Base-by-base conservation (phyloP, 2,797 vertebrate species). In the Gallinago solitaria region DNA sequence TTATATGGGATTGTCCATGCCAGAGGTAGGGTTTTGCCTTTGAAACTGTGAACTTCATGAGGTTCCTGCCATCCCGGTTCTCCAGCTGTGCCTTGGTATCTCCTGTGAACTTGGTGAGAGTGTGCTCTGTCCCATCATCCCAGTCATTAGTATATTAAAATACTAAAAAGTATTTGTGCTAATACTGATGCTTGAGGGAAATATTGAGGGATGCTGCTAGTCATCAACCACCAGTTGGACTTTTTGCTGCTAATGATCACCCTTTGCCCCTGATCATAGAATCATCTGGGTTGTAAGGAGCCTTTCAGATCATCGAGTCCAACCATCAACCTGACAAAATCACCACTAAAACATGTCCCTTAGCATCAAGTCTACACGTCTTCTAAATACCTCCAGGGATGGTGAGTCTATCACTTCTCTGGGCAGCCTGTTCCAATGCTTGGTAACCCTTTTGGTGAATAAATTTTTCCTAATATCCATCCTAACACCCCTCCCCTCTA, bases 151-250 rank as follows among this genome's bases (percentile, higher is more conserved):
- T 5, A 25, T 6, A 23, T 35, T 12, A 28, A 33, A 12, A 3
- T 30, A 45, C 19, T 30, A 23, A 63, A 30, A 23, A 33, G 2
- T 21, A 2, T 1, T 43, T n/a, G 27, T 30, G 27, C 11, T 27
- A 24, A 0, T 0, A 4, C 25, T 28, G 50, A 11, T 14, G 5
- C 8, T 23, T 37, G 23, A 77, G n/a, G n/a, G n/a, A n/a, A n/a
- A n/a, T n/a, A n/a, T n/a, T n/a, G n/a, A n/a, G 69, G 30, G 54
- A 23, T 56, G 50, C 30, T 74, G 45, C 32, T 73, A 11, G 21
- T 13, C 32, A 23, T 32, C 67, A 85, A 0, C 6, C 11, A 48
- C 23, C 33, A 11, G 16, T 1, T 80, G 76, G 33, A 27, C 16
- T 32, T 83, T 8, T 43, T 51, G 73, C 27, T 76, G n/a, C 21